These are phyloP conservation scores for rabbit (Oryctolagus cuniculus) DNA, from an alignment of 2,113 vertebrate genomes.

Conservation along the genomic window mOryCun1.1 NC_091445.1:31031501-31032000, in stretches of 20 bases:
- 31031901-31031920: conserved; percentile 20
- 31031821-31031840: not conserved
- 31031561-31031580: not conserved
- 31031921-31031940: not conserved
- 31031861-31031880: not conserved
- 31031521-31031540: conserved; percentile 27
- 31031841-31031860: not conserved
- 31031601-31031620: not conserved
- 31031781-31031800: not conserved
- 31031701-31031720: not conserved
- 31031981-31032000: not conserved
- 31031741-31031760: conserved; percentile 27
- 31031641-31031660: not conserved
- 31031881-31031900: not conserved
- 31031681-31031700: not conserved
- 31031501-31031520: conserved; percentile 7
- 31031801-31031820: not conserved
- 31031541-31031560: conserved; percentile 5
- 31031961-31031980: conserved; percentile 32
- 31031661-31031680: not conserved
- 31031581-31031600: not conserved
- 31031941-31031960: conserved; percentile 21
- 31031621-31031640: not conserved
- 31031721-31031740: not conserved
- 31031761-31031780: not conserved